A percentile compares a stretch with the other conserved stretches of the same genome.
These are phyloP conservation scores for Salticus scenicus DNA, from an alignment of 2,888 invertebrate species.

Conservation along the genomic window DNA sequence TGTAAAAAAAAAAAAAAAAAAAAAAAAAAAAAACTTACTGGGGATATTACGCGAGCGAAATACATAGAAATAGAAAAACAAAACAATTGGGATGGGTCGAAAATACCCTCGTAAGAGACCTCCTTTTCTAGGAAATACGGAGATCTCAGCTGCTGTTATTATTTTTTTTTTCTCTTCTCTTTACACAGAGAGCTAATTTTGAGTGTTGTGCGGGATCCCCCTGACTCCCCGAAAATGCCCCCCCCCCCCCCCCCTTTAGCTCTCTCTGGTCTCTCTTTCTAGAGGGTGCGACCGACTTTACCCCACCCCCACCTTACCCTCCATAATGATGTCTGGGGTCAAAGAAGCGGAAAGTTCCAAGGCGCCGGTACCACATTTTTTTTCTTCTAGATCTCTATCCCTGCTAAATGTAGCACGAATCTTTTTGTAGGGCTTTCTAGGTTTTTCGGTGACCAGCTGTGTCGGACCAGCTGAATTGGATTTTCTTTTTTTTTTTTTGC, in stretches of 20 bases:
- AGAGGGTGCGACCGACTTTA: conserved; percentile 9
- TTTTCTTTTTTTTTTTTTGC: too few species aligned
- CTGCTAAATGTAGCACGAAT: too few species aligned
- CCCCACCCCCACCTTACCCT: not conserved
- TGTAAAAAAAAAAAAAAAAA: too few species aligned
- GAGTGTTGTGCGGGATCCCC: conserved; percentile 20
- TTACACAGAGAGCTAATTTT: conserved; percentile 58
- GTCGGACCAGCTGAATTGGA: too few species aligned
- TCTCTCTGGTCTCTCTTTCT: not conserved
- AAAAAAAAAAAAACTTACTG: too few species aligned
- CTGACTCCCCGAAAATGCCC: not conserved
- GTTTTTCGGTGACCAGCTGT: too few species aligned
- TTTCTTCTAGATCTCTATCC: too few species aligned
- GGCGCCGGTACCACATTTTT: conserved; percentile 38
- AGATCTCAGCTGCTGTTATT: conserved; percentile 7
- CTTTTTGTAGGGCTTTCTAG: too few species aligned
- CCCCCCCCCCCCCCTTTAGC: too few species aligned
- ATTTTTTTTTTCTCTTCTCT: conserved; percentile 28
- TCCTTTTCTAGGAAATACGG: conserved; percentile 49
- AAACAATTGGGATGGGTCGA: conserved; percentile 15
- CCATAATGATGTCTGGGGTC: conserved; percentile 65
- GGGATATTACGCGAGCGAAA: conserved; percentile 11
- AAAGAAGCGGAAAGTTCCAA: conserved; percentile 67
- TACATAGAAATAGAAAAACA: too few species aligned
- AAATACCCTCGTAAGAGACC: conserved; percentile 37